Conservation (phyloP, 2,113 vertebrate species). For the Lates calcarifer region DNA sequence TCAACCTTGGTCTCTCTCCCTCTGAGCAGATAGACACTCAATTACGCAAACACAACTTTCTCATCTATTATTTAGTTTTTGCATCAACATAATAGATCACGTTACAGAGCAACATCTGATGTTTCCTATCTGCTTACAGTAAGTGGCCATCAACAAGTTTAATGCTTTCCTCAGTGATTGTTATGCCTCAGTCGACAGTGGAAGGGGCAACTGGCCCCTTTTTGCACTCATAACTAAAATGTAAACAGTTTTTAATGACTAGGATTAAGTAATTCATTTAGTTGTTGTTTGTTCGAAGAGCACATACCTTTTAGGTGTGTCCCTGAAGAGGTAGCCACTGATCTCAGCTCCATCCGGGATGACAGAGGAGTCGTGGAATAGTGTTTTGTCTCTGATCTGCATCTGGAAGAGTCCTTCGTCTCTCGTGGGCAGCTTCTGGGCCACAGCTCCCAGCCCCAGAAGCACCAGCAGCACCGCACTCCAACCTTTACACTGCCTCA, state of each 20-base stretch:
- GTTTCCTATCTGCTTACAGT: slow-evolving; percentile 68
- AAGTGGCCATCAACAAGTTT: slow-evolving; percentile 52
- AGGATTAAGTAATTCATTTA: not conserved
- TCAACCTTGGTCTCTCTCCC: slow-evolving; percentile 46
- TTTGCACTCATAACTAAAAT: not conserved
- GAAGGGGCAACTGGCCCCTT: not conserved
- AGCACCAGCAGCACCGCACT: slow-evolving; percentile 82
- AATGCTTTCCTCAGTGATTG: slow-evolving; percentile 26
- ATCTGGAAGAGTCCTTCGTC: slow-evolving; percentile 98
- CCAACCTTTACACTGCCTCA: slow-evolving; percentile 84
- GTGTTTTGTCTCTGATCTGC: slow-evolving; percentile 94
- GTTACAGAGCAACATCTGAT: slow-evolving; percentile 64
- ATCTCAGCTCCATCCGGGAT: slow-evolving; percentile 97
- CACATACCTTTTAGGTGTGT: slow-evolving; percentile 94
- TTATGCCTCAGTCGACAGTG: slow-evolving; percentile 18
- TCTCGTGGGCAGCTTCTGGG: slow-evolving; percentile 96
- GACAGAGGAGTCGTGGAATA: slow-evolving; percentile 94
- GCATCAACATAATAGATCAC: slow-evolving; percentile 62
- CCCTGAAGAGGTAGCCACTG: slow-evolving; percentile 95
- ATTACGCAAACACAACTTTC: slow-evolving; percentile 61
- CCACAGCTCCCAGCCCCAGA: slow-evolving; percentile 78
- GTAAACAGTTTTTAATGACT: slow-evolving; percentile 7
- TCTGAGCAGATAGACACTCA: slow-evolving; percentile 47
- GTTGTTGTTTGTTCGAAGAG: not conserved
- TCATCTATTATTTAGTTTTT: slow-evolving; percentile 82